Evolutionary conservation across 2,797 vertebrate species (phyloP).

Genomic region (Leptatherina wallacei): DNA sequence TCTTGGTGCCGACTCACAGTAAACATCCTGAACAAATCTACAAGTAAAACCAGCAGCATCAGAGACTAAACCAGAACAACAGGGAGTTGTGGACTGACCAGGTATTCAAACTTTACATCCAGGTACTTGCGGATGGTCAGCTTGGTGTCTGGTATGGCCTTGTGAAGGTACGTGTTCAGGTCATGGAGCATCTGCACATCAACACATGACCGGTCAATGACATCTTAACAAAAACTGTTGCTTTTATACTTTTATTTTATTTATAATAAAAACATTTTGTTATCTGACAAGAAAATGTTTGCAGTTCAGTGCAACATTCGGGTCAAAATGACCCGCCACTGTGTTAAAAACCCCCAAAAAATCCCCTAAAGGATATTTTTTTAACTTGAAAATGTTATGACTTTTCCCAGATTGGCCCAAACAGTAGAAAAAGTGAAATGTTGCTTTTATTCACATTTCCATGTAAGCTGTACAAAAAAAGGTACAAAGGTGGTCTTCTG

Average conservation of each 20-base stretch:
- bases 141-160: slow-evolving; percentile 98
- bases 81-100: slow-evolving; percentile 82
- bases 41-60: not conserved
- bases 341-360: too few relatives aligned
- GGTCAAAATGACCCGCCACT: too few relatives aligned
- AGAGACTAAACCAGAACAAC: not conserved
- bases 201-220: not conserved
- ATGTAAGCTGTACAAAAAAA: too few relatives aligned
- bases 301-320: not conserved
- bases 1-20: not conserved
- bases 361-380: too few relatives aligned
- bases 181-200: slow-evolving; percentile 94
- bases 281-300: too few relatives aligned
- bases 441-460: too few relatives aligned
- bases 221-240: not conserved
- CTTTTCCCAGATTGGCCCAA: too few relatives aligned
- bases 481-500: too few relatives aligned
- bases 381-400: too few relatives aligned
- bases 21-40: fast-evolving
- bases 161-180: slow-evolving; percentile 96
- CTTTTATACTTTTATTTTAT: not conserved
- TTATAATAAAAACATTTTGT: not conserved
- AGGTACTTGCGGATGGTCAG: slow-evolving; percentile 99
- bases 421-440: too few relatives aligned
- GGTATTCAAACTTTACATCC: slow-evolving; percentile 98